A percentile compares a stretch with the other conserved stretches of the same genome.
Evolutionary conservation across 2,888 invertebrate species (phyloP).

Genomic region (Acanthoscelides obtectus): DNA sequence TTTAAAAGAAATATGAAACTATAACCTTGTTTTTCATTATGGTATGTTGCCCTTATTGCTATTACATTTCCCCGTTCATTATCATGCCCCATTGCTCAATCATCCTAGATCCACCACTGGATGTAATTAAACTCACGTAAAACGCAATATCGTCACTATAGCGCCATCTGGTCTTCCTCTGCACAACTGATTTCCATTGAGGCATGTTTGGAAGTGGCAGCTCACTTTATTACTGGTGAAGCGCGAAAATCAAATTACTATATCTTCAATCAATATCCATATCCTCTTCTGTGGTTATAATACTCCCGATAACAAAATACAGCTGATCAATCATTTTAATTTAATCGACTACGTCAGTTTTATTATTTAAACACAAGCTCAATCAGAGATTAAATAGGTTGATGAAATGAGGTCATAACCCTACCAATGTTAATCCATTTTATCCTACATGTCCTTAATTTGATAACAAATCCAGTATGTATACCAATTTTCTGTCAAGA

Average conservation of each 20-base stretch:
- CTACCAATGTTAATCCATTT: neutral
- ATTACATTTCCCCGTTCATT: no score
- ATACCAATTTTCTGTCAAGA: neutral
- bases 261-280: neutral
- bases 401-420: neutral
- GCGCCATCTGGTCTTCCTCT: neutral
- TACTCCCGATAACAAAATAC: neutral
- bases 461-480: neutral
- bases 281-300: neutral
- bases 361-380: neutral
- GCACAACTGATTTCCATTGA: neutral
- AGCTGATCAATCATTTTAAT: neutral
- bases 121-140: no score
- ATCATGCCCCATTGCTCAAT: no score
- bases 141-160: neutral
- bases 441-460: neutral
- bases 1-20: no score
- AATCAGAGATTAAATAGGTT: neutral
- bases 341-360: neutral
- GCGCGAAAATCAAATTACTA: neutral
- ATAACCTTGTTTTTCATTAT: no score
- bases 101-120: no score
- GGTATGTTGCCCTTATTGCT: no score
- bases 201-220: no score
- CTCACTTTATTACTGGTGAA: no score